Percentiles rank a stretch among this genome's conserved stretches.
Conservation (phyloP, 2,888 invertebrate species). For the Dryomyza anilis region DNA sequence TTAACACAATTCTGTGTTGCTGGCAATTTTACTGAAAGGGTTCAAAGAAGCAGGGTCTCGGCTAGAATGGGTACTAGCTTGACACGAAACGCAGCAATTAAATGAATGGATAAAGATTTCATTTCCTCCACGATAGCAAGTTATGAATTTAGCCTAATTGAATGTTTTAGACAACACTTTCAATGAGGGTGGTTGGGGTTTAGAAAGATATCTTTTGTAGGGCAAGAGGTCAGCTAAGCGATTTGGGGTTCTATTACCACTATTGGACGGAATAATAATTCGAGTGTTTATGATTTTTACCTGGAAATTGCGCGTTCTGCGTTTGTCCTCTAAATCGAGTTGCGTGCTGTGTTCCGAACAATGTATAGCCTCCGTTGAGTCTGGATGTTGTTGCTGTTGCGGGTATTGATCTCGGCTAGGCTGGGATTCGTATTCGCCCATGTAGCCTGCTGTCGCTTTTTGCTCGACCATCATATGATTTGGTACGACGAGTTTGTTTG, state of each 20-base stretch:
- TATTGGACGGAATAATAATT: too few species aligned
- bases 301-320: constrained; percentile 57
- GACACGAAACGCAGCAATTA: constrained; percentile 25
- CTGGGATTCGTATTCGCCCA: background rate
- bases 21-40: constrained; percentile 29
- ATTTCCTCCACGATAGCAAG: background rate
- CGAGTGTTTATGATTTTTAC: constrained; percentile 41
- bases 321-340: constrained; percentile 51
- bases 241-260: too few species aligned
- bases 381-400: constrained; percentile 57
- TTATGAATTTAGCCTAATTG: constrained; percentile 1
- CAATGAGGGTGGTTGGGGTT: too few species aligned
- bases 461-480: too few species aligned
- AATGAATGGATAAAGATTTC: constrained; percentile 15
- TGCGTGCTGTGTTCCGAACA: constrained; percentile 34
- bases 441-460: too few species aligned
- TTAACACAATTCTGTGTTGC: constrained; percentile 44
- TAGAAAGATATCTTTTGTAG: too few species aligned
- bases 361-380: constrained; percentile 54
- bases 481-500: too few species aligned
- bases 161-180: too few species aligned
- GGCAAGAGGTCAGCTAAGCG: too few species aligned
- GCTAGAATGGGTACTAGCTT: too few species aligned
- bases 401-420: constrained; percentile 28
- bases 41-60: constrained; percentile 8